Evolutionary conservation across 2,797 vertebrate species (phyloP).

Genomic region (Urocyon cinereoargenteus): DNA sequence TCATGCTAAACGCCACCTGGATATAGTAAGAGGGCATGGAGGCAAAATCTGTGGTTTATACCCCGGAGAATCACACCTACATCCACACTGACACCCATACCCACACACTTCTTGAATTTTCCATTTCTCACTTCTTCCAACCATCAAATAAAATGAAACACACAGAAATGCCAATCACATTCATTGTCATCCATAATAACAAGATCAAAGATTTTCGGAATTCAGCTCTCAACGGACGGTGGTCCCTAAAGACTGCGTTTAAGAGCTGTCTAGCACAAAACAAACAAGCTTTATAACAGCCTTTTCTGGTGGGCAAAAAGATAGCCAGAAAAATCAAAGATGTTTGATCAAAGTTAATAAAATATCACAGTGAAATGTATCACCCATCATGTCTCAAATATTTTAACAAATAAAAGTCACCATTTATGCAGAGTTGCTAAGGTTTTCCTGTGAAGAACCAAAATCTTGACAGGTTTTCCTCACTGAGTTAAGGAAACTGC

Average conservation of each 20-base stretch:
- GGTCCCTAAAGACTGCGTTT: neutral
- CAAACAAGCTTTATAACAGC: neutral
- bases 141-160: neutral
- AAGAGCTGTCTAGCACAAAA: neutral
- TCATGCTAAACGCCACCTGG: neutral
- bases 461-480: conserved; percentile 27
- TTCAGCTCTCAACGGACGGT: neutral
- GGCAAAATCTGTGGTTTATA: neutral
- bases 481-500: neutral
- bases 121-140: neutral
- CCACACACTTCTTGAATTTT: neutral
- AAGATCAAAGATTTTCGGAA: neutral
- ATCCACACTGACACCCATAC: neutral
- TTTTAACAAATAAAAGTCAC: conserved; percentile 24
- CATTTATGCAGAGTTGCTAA: neutral
- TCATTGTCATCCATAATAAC: neutral
- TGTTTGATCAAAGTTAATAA: conserved; percentile 23
- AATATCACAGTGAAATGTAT: neutral
- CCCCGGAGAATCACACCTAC: neutral
- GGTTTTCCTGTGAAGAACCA: neutral
- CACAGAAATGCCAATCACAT: neutral
- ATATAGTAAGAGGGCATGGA: neutral
- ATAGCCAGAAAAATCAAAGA: neutral
- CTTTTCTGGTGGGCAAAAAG: neutral
- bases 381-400: neutral